These are phyloP conservation scores for Echiichthys vipera DNA, from an alignment of 2,797 vertebrate genomes.

Conservation along the genomic window DNA sequence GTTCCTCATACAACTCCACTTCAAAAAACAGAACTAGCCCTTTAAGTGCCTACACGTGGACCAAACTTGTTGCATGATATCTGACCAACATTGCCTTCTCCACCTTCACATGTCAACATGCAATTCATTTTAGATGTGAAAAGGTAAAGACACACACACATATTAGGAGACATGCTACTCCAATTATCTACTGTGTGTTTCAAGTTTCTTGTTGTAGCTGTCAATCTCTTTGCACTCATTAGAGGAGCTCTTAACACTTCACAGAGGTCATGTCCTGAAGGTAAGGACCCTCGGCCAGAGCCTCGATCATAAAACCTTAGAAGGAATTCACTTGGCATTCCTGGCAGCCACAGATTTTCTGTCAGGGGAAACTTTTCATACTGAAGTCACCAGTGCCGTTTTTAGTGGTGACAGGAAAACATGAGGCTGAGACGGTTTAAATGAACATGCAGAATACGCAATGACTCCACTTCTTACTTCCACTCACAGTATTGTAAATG, in stretches of 20 bases:
- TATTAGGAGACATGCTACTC: neutral
- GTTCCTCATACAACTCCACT: no score
- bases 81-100: neutral
- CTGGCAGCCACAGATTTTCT: conserved; percentile 67
- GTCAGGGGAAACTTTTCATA: conserved; percentile 60
- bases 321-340: conserved; percentile 82
- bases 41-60: neutral
- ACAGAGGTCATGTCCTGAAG: conserved; percentile 79
- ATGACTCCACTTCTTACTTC: conserved; percentile 2
- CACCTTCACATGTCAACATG: neutral
- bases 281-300: conserved; percentile 70
- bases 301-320: conserved; percentile 76
- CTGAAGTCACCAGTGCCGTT: conserved; percentile 64
- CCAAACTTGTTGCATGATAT: conserved; percentile 1
- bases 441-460: conserved; percentile 32
- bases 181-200: conserved; percentile 54
- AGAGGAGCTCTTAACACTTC: conserved; percentile 74
- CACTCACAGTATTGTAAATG: neutral
- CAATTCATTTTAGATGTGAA: neutral
- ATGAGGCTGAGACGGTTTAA: conserved; percentile 22
- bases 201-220: conserved; percentile 50
- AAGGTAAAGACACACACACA: neutral
- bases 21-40: no score
- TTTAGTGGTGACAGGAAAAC: conserved; percentile 62
- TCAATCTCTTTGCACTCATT: conserved; percentile 70